Evolutionary conservation across 35 echinoderm and acorn worm genomes (phyloP), one percentile per base, ranked within the genome.

Genomic region (Patiria miniata): DNA sequence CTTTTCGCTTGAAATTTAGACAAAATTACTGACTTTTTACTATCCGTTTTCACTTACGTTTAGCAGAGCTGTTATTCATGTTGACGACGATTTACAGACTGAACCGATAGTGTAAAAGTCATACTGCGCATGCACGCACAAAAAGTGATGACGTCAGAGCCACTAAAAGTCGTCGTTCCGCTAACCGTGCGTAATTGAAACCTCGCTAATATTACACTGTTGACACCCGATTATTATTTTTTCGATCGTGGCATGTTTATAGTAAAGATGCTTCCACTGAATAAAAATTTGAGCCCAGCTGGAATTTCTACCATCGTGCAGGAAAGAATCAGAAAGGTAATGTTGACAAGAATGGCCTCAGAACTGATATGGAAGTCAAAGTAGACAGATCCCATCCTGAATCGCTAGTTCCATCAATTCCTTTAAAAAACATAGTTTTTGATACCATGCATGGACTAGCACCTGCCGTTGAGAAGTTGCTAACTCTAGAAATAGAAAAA

Each of bases 1-100:
- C 77, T 93, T 84, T 58, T 61, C 89, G 81, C 42, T 73, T 40
- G 88, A 83, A 26, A 88, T 90, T 94, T 82, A 90, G n/a, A n/a
- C n/a, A 52, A 94, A 90, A 88, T 94, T 94, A 55, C 52, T 94
- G 7, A 78, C 80, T n/a, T n/a, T n/a, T n/a, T n/a, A n/a, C n/a
- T n/a, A n/a, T n/a, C n/a, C n/a, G n/a, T n/a, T n/a, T n/a, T n/a
- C n/a, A n/a, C n/a, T n/a, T n/a, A n/a, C n/a, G n/a, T n/a, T n/a
- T n/a, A n/a, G n/a, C n/a, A n/a, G n/a, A n/a, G n/a, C n/a, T n/a
- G n/a, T n/a, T n/a, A n/a, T n/a, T n/a, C n/a, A n/a, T n/a, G n/a
- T n/a, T n/a, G n/a, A n/a, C n/a, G n/a, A n/a, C n/a, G n/a, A n/a
- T n/a, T n/a, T n/a, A n/a, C n/a, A n/a, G n/a, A n/a, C n/a, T n/a